These are phyloP conservation scores for Palloptera scutellata DNA, from an alignment of 2,888 invertebrate genomes.

Conservation along the genomic window DNA sequence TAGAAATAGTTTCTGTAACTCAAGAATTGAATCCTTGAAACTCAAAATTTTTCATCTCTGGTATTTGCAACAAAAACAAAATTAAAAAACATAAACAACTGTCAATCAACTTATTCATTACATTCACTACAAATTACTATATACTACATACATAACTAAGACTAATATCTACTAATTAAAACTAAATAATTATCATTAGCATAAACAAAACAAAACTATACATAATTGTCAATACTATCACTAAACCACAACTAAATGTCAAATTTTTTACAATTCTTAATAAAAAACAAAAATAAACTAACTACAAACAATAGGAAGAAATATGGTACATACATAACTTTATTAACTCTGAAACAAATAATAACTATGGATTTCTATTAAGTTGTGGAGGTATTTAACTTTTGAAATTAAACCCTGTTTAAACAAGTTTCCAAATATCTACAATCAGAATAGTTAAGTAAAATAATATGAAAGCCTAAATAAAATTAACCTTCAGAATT, in stretches of 20 bases:
- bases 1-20: no score
- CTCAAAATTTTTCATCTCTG: no score
- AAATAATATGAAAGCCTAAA: no score
- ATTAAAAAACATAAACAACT: no score
- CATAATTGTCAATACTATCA: constrained; percentile 14
- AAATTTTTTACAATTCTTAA: constrained; percentile 39
- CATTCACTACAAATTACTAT: not conserved
- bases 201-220: constrained; percentile 23
- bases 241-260: constrained; percentile 42
- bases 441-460: no score
- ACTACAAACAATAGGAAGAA: not conserved
- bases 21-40: no score
- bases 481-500: no score
- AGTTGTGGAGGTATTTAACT: no score
- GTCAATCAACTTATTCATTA: not conserved
- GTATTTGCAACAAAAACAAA: no score
- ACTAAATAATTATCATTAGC: constrained; percentile 33
- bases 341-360: not conserved
- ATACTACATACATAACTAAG: constrained; percentile 4
- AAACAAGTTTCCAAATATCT: no score
- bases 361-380: no score
- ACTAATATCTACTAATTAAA: constrained; percentile 32
- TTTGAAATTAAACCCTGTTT: no score
- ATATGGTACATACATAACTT: constrained; percentile 5
- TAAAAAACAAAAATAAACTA: not conserved